Percentiles rank a stretch among this genome's conserved stretches.
These are phyloP conservation scores for Pelodytes ibericus DNA, from an alignment of 2,797 vertebrate species.

Conservation along the genomic window DNA sequence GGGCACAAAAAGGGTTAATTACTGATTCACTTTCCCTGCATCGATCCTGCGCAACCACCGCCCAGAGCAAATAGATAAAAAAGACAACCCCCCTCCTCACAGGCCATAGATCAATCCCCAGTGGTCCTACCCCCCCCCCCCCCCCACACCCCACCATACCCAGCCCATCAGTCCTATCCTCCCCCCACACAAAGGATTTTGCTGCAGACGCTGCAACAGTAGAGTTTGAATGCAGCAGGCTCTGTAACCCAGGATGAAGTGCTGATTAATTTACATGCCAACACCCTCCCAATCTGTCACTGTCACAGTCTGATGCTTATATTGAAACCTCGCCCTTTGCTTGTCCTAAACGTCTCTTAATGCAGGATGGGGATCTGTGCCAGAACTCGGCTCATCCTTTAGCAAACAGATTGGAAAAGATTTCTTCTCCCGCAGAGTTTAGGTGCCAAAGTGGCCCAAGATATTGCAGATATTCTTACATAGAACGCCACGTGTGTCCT, in stretches of 20 bases:
- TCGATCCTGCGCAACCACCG: constrained; percentile 20
- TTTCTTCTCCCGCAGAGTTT: constrained; percentile 1
- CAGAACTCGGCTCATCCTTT: constrained; percentile 15
- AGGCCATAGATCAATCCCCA: neutral
- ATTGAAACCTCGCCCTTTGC: constrained; percentile 31
- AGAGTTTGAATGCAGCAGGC: constrained; percentile 4
- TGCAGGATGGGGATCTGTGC: constrained; percentile 42
- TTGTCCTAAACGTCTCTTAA: constrained; percentile 34
- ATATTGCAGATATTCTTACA: constrained; percentile 25
- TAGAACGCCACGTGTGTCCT: too few species aligned
- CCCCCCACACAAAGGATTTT: neutral
- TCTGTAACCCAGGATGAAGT: constrained; percentile 12
- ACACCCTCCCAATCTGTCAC: constrained; percentile 32
- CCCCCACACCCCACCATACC: too few species aligned
- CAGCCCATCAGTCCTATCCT: too few species aligned
- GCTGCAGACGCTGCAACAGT: constrained; percentile 16
- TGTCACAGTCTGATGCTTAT: constrained; percentile 3
- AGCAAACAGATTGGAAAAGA: constrained; percentile 12
- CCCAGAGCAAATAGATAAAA: constrained; percentile 2
- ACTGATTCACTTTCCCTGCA: constrained; percentile 35
- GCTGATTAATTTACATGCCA: constrained; percentile 39
- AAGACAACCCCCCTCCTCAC: constrained; percentile 15
- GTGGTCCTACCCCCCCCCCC: neutral
- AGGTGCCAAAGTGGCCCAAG: neutral
- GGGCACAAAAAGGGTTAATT: constrained; percentile 36